phyloP scores from a whole-genome alignment of 2,113 vertebrate species.

The Laticauda colubrina region DNA sequence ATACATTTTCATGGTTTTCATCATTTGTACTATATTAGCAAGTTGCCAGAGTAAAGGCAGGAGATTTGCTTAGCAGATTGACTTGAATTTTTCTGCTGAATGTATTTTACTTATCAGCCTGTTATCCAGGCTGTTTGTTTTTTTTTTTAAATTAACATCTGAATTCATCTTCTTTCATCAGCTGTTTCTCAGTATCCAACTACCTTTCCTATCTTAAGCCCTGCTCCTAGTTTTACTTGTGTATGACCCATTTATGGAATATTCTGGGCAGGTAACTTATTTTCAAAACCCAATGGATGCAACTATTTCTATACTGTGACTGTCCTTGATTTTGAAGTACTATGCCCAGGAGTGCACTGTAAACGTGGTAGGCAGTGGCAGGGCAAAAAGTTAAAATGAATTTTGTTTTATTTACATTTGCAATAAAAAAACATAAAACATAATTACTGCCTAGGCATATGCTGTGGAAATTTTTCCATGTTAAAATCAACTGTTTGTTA shows the following conservation, averaged over 20 bases:
- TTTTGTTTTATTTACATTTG: background rate
- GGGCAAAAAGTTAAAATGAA: background rate
- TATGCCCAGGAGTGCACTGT: background rate
- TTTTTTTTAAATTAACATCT: background rate
- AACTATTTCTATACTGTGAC: background rate
- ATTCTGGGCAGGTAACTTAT: background rate
- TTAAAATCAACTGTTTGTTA: background rate
- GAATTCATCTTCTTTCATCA: background rate
- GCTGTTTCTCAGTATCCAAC: background rate
- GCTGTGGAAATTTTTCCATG: background rate
- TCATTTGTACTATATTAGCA: background rate
- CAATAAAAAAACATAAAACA: background rate
- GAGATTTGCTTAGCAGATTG: accelerated
- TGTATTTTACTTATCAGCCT: background rate
- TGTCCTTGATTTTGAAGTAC: background rate
- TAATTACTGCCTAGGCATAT: background rate
- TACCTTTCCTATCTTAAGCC: background rate
- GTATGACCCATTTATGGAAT: background rate
- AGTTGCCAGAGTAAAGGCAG: background rate
- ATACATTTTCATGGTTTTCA: background rate
- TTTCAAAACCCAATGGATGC: background rate
- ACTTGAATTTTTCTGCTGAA: background rate
- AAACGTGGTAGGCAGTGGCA: background rate
- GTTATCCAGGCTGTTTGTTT: background rate
- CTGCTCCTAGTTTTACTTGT: background rate